Percentiles rank a stretch among this genome's conserved stretches.
Conservation (phyloP, 2,113 vertebrate species). For the Callithrix jacchus region DNA sequence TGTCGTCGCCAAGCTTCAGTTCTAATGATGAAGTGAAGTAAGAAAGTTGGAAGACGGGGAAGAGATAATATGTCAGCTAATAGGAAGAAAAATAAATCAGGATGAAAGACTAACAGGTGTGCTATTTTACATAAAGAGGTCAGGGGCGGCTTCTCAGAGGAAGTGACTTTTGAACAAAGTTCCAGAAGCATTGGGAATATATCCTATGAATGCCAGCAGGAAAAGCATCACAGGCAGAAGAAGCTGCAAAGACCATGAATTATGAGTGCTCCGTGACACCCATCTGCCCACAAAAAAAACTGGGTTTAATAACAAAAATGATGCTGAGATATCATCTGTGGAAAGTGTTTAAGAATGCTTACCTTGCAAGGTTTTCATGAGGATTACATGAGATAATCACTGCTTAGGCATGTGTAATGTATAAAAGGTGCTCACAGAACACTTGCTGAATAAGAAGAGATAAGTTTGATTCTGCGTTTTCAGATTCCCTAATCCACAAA, state of each 20-base stretch:
- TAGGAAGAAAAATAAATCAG: neutral
- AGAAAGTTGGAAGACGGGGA: neutral
- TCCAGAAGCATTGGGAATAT: neutral
- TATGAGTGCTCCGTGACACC: fast-evolving
- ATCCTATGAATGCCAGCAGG: neutral
- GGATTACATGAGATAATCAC: neutral
- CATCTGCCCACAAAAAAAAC: neutral
- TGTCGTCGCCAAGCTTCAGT: neutral
- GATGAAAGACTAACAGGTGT: fast-evolving
- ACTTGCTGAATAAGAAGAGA: neutral
- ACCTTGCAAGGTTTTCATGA: neutral
- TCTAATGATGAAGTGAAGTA: neutral
- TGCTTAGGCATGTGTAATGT: fast-evolving
- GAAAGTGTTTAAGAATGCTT: neutral
- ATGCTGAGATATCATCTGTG: neutral
- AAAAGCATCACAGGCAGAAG: neutral
- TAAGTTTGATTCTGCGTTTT: neutral
- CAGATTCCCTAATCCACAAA: neutral
- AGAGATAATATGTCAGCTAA: neutral
- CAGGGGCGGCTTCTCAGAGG: too few species aligned
- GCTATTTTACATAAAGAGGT: neutral
- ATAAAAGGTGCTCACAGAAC: neutral
- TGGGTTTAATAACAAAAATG: neutral
- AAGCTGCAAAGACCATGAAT: neutral
- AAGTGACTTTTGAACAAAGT: neutral